Evolutionary conservation across 1,140 invertebrate species (phyloP), one percentile per base, ranked within the genome.

Genomic region (Phortica variegata): DNA sequence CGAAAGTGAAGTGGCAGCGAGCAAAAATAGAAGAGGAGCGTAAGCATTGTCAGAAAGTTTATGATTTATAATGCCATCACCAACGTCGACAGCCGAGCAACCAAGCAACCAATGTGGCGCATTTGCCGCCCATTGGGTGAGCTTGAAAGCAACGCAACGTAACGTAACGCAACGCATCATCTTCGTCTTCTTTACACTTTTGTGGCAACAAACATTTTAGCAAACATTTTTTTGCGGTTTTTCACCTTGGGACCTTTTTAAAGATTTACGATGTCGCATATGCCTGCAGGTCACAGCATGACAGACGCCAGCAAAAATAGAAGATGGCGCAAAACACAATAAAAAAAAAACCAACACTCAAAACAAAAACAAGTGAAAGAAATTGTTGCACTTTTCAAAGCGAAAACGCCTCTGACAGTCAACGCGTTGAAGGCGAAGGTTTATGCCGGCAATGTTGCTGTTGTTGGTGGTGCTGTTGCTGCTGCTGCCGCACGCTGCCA

Each of bases 231-330:
- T 8, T 48, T 42, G 19, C 8, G 15, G 29, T 48, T 41, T 53
- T 53, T 56, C 49, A 71, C 63, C 63, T 72, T 68, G 61, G 49
- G 56, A 72, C 52, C 61, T 68, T 61, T 68, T 68, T 72, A 72
- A 68, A 72, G 65, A 73, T 73, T 73, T 73, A 69, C 69, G 65
- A 73, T 62, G 65, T 60, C 65, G 61, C 57, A 66, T 73, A 69
- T 66, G 65, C 65, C 65, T 63, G 65, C 60, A 61, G 69, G 69
- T 73, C 69, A 65, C 56, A 65, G 62, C n/a, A n/a, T n/a, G n/a
- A n/a, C 23, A 26, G 5, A 26, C 23, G 10, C 23, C 10, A 5
- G 10, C 23, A 26, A 5, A 26, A 5, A 52, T 50, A 58, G 47
- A 16, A 18, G 15, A 16, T 23, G 51, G 32, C 10, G 46, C 38